These are phyloP conservation scores for Orthosia gothica DNA, from an alignment of 2,888 invertebrate genomes.

Conservation along the genomic window DNA sequence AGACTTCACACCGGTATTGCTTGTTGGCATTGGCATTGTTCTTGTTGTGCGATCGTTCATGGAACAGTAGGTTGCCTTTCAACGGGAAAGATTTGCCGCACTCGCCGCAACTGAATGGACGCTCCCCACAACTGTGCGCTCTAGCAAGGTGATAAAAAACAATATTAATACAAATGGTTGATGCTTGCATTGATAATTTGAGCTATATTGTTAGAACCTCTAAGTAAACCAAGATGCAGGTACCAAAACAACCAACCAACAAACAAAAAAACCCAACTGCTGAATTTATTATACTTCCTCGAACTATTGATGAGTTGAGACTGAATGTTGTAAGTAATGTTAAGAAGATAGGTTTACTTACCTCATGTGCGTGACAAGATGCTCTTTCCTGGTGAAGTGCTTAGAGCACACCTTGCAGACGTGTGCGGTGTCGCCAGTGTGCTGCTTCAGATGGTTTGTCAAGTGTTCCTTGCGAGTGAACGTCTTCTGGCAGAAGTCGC, in stretches of 20 bases:
- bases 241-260: too few relatives aligned
- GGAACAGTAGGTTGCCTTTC: constrained; percentile 96
- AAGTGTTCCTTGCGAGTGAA: constrained; percentile 94
- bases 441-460: constrained; percentile 93
- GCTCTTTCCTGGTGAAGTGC: constrained; percentile 94
- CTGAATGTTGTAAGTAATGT: too few relatives aligned
- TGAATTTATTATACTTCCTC: too few relatives aligned
- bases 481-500: constrained; percentile 94
- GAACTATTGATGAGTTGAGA: too few relatives aligned
- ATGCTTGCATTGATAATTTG: background rate
- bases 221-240: too few relatives aligned
- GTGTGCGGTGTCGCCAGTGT: constrained; percentile 94
- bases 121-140: constrained; percentile 94
- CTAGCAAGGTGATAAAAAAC: constrained; percentile 68
- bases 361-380: constrained; percentile 95
- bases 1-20: constrained; percentile 95
- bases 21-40: constrained; percentile 91
- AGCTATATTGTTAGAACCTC: background rate
- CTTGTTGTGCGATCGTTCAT: constrained; percentile 96
- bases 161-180: background rate
- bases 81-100: constrained; percentile 97
- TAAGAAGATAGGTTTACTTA: constrained; percentile 67
- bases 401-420: constrained; percentile 94
- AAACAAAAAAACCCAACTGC: too few relatives aligned
- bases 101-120: constrained; percentile 96